Base-by-base conservation (phyloP, 2,888 invertebrate species). In the Empis livida region DNA sequence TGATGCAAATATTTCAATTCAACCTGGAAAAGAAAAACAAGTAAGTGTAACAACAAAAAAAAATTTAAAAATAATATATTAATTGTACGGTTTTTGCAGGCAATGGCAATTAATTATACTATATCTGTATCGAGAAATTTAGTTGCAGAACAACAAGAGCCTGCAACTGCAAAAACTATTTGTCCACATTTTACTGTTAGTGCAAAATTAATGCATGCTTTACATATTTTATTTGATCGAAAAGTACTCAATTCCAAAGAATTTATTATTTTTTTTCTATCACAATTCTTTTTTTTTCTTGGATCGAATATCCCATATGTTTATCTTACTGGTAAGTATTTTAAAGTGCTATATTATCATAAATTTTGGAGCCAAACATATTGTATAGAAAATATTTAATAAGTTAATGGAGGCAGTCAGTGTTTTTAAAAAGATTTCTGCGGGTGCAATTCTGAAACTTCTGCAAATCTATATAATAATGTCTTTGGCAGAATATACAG, bases 291-390 rank as follows among this genome's bases (percentile, higher is more conserved):
- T 48, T 83, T 83, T 1, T 77, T 83, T 59, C 73, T 85, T 62
- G 87, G 87, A 53, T 79, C 85, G 59, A 85, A 83, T 61, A 79
- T 84, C n/a, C 87, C 88, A 1, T 89, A 81, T 62, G 73, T 83
- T 53, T 88, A 79, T 59, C 70, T 84, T 5, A 59, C 53, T 23
- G 49, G 60, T 60, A 47, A 48, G 56, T 47, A 1, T 53, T 10
- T 20, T 5, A 20, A 20, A 5, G 20, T n/a, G n/a, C n/a, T n/a
- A n/a, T n/a, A n/a, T n/a, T n/a, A n/a, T n/a, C n/a, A n/a, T n/a
- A n/a, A n/a, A n/a, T n/a, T n/a, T n/a, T n/a, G n/a, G n/a, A n/a
- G n/a, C n/a, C n/a, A n/a, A n/a, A n/a, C n/a, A n/a, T n/a, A n/a
- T n/a, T n/a, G n/a, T n/a, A n/a, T n/a, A n/a, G n/a, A n/a, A n/a